phyloP scores from a whole-genome alignment of 2,113 vertebrate genomes.

The Aythya baeri region DNA sequence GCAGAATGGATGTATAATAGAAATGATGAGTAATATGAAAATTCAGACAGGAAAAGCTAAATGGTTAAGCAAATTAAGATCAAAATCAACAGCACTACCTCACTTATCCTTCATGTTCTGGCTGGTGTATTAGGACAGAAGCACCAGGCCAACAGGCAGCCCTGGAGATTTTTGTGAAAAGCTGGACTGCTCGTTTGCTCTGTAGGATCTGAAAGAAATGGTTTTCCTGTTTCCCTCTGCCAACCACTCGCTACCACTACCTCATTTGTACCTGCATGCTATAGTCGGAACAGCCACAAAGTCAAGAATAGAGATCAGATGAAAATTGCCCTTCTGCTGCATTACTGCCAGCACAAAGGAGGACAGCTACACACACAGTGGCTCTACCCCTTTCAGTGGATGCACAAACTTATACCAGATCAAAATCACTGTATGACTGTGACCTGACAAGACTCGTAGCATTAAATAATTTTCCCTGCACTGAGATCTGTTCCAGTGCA shows the following conservation, averaged over 20 bases:
- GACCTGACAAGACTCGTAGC: neutral
- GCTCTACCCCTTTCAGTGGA: neutral
- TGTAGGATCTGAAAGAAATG: neutral
- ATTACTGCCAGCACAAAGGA: neutral
- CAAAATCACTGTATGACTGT: neutral
- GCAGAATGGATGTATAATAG: neutral
- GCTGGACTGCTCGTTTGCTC: neutral
- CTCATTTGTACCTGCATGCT: neutral
- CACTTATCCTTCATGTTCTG: neutral
- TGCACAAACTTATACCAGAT: neutral
- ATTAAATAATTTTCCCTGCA: neutral
- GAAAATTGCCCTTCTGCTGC: neutral
- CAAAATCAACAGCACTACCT: neutral
- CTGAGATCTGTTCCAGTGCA: neutral
- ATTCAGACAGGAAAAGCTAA: neutral
- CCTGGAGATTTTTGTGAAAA: neutral
- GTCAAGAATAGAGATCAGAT: neutral
- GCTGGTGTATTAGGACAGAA: neutral
- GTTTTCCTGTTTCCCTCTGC: neutral
- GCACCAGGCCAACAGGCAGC: neutral
- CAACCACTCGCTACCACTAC: neutral
- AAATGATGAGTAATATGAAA: neutral
- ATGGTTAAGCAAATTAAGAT: neutral
- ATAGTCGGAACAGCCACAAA: neutral
- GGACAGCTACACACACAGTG: too few species aligned